Conservation (phyloP, 2,113 vertebrate species). For the Ptyas mucosa region DNA sequence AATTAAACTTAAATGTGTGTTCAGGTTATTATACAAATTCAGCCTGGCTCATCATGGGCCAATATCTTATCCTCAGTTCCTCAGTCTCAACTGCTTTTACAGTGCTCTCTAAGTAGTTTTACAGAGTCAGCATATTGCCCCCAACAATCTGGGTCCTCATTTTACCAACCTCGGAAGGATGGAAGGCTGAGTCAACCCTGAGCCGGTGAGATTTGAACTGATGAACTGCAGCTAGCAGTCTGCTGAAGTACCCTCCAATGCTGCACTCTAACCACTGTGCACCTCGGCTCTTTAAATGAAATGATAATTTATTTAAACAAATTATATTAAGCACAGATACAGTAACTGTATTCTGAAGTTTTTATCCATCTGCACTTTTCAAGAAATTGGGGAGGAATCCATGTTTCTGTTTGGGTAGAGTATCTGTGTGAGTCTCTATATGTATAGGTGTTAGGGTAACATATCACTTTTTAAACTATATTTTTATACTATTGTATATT, state of each 20-base stretch:
- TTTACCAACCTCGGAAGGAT: too few relatives aligned
- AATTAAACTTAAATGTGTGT: not conserved
- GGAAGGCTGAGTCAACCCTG: too few relatives aligned
- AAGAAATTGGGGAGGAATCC: not conserved
- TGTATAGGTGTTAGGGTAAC: not conserved
- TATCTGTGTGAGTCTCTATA: not conserved
- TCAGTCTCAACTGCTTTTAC: not conserved
- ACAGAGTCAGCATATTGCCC: too few relatives aligned
- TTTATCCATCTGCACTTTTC: not conserved
- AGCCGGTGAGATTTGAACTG: too few relatives aligned
- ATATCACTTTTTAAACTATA: not conserved
- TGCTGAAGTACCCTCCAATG: too few relatives aligned
- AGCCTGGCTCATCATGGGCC: not conserved
- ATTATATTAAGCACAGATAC: not conserved
- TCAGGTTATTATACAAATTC: not conserved
- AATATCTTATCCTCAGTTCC: not conserved
- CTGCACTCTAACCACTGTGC: too few relatives aligned
- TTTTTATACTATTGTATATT: not conserved
- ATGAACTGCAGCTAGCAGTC: too few relatives aligned
- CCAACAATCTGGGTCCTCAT: too few relatives aligned
- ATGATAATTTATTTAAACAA: not conserved
- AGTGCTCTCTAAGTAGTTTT: too few relatives aligned
- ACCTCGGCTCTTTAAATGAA: too few relatives aligned
- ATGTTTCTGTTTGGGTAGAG: not conserved
- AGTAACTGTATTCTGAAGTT: not conserved